These are phyloP conservation scores for Nipponia nippon DNA, from an alignment of 2,113 vertebrate genomes.

Conservation along the genomic window DNA sequence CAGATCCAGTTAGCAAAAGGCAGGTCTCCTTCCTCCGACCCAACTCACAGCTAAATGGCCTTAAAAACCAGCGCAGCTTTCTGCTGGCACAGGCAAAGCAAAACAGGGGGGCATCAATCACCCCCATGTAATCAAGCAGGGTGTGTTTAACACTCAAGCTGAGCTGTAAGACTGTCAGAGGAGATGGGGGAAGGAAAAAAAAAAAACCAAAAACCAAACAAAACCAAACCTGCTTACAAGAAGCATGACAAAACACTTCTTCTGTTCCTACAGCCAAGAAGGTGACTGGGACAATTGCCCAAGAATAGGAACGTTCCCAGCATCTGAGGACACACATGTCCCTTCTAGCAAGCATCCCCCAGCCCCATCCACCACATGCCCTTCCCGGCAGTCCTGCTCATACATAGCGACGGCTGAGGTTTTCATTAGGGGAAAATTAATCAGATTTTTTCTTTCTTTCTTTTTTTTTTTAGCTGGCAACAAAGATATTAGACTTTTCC, in stretches of 20 bases:
- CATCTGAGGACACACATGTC: neutral
- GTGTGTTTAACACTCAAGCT: neutral
- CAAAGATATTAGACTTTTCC: slow-evolving; percentile 3
- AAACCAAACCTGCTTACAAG: neutral
- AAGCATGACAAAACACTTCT: neutral
- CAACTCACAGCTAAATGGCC: neutral
- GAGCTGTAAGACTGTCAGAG: neutral
- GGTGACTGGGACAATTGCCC: neutral
- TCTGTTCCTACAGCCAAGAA: neutral
- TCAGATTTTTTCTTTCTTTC: neutral
- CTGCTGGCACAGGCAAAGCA: neutral
- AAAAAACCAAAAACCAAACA: neutral
- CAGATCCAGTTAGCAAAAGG: neutral
- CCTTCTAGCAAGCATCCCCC: neutral
- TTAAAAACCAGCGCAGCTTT: neutral
- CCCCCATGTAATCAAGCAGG: neutral
- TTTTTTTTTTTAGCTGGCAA: neutral
- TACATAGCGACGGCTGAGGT: accelerated
- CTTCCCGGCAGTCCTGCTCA: neutral
- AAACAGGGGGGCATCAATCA: slow-evolving; percentile 14
- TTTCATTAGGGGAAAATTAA: slow-evolving; percentile 9
- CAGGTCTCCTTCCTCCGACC: neutral
- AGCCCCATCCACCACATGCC: neutral
- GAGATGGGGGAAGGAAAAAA: neutral
- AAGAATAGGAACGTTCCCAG: neutral